These are phyloP conservation scores for Diglossa cyanea DNA, from an alignment of 2,797 vertebrate species.

Conservation along the genomic window DNA sequence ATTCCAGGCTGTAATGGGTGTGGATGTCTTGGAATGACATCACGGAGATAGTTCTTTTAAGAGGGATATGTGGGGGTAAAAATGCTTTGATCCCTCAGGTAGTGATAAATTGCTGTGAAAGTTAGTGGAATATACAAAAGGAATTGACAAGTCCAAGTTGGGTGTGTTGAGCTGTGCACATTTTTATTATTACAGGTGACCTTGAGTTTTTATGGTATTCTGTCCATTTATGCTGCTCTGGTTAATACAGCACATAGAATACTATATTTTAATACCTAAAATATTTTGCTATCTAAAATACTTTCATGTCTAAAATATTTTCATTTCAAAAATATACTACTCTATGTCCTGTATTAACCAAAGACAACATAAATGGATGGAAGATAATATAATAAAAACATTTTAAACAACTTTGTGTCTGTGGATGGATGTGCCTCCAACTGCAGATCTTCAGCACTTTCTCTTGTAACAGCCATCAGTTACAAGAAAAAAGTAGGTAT, in stretches of 20 bases:
- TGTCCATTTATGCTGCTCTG: neutral
- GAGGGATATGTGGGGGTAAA: neutral
- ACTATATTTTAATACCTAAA: accelerated
- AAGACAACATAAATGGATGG: neutral
- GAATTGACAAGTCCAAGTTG: neutral
- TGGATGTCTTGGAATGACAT: conserved; percentile 53
- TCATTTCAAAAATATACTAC: accelerated
- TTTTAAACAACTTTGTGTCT: neutral
- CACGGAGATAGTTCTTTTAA: neutral
- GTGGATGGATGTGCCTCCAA: accelerated
- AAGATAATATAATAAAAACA: neutral
- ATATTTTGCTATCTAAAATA: neutral
- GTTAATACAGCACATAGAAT: neutral
- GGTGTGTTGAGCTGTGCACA: neutral
- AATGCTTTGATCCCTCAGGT: neutral
- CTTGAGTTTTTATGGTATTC: neutral
- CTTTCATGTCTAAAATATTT: neutral
- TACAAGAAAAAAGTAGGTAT: neutral
- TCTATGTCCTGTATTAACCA: neutral
- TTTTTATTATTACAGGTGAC: neutral
- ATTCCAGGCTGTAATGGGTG: conserved; percentile 39
- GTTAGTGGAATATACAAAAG: neutral
- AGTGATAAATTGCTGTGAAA: neutral
- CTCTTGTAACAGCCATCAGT: neutral
- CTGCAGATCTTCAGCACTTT: neutral